Evolutionary conservation across 2,888 invertebrate species (phyloP), one percentile per base, ranked within the genome.

Genomic region (Leucophenga montana): DNA sequence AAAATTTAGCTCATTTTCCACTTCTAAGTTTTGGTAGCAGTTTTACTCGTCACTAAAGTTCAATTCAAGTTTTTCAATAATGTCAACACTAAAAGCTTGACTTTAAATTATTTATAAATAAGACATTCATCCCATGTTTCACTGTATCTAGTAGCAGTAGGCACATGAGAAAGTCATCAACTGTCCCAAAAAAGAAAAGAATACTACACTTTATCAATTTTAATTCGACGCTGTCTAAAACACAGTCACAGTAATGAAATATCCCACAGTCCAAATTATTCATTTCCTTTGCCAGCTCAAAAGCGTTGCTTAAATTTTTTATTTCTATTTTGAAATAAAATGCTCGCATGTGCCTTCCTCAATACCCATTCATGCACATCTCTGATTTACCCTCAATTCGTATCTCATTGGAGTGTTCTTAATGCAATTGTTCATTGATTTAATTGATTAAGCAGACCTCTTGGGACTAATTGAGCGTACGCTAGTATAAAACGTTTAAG

Each of bases 401-500:
- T 39, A 39, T 39, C 39, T 39, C 39, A 5, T 39, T 39, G 39
- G 39, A 39, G 39, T 39, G 13, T 46, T 64, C 62, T 64, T 48
- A 64, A 48, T 46, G 39, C 62, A 64, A 64, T 64, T 64, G 62
- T 64, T 64, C 62, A 22, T 48, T 64, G 22, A 64, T 64, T 64
- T 64, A 64, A 64, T 64, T 64, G 62, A 64, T 64, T 64, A 39
- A 48, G 48, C 44, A 46, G 18, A 22, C 33, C 62, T 48, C 46
- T 64, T 48, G 22, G 20, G 16, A 18, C 46, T 64, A 46, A 48
- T 64, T 64, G 62, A 64, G 62, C 16, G 5, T 20, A 4, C 1
- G 50, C 50, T 11, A 50, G 50, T 50, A 27, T 11, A 50, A 50
- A 50, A 50, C 50, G 31, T 14, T 59, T 18, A 64, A 48, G 62